phyloP scores from a whole-genome alignment of 2,113 vertebrate genomes.

The Puma concolor region DNA sequence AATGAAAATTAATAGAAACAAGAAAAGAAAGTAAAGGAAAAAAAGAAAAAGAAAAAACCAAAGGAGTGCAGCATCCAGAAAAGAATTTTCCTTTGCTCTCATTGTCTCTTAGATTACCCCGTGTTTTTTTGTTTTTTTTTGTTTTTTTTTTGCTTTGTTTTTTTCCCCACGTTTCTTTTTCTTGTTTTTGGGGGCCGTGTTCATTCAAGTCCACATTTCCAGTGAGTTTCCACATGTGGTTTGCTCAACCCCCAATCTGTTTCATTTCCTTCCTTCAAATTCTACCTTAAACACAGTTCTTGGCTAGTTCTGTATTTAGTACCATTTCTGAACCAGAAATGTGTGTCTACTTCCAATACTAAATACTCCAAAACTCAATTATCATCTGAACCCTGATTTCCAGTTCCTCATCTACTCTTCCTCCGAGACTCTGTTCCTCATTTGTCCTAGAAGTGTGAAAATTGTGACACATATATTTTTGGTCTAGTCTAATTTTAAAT shows the following conservation, averaged over 20 bases:
- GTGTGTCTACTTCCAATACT: background rate
- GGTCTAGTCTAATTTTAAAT: background rate
- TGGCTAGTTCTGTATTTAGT: background rate
- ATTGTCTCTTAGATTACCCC: background rate
- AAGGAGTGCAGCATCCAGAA: background rate
- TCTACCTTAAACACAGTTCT: no score
- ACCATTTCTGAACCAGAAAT: background rate
- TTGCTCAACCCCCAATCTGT: background rate
- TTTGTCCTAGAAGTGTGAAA: background rate
- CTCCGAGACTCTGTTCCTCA: background rate
- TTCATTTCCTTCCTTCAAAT: background rate
- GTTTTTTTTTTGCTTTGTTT: no score
- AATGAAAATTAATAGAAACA: background rate
- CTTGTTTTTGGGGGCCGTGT: background rate
- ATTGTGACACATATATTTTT: background rate
- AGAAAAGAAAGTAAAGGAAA: background rate
- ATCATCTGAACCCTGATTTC: background rate
- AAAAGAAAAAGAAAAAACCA: background rate
- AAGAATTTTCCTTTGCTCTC: background rate
- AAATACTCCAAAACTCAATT: background rate
- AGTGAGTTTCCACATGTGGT: background rate
- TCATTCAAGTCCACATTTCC: background rate
- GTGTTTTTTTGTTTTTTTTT: background rate
- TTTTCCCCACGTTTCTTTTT: background rate
- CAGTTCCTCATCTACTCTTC: background rate